Percentiles rank a stretch among this genome's conserved stretches.
phyloP scores from a whole-genome alignment of 2,888 invertebrate species.

The Bombyx huttoni region DNA sequence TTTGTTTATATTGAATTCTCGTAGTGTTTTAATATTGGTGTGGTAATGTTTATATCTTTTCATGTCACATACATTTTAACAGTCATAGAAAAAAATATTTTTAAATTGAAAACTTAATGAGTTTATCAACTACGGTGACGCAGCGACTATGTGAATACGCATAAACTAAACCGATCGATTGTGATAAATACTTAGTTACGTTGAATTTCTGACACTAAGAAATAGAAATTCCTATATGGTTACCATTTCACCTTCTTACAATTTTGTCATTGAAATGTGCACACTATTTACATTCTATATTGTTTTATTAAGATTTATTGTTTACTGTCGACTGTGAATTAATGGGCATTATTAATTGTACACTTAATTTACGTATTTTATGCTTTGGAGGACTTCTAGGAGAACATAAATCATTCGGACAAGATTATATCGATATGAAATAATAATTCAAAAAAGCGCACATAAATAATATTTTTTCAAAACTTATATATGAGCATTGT shows the following conservation, averaged over 20 bases:
- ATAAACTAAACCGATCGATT: slow-evolving; percentile 64
- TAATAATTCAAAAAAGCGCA: background rate
- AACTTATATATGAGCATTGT: background rate
- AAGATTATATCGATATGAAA: background rate
- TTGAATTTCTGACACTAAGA: slow-evolving; percentile 6
- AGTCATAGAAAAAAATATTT: slow-evolving; percentile 42
- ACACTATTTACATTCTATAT: slow-evolving; percentile 18
- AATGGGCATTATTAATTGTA: slow-evolving; percentile 51
- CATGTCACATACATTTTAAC: slow-evolving; percentile 56
- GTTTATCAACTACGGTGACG: slow-evolving; percentile 47
- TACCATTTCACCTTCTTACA: slow-evolving; percentile 22
- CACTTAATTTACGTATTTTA: slow-evolving; percentile 21
- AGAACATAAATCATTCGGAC: slow-evolving; percentile 4
- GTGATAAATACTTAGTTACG: slow-evolving; percentile 67
- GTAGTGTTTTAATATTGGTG: slow-evolving; percentile 63
- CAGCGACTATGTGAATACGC: slow-evolving; percentile 51
- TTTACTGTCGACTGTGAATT: slow-evolving; percentile 39
- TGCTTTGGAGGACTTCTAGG: slow-evolving; percentile 21
- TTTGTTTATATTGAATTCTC: slow-evolving; percentile 55
- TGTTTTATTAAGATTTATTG: slow-evolving; percentile 18
- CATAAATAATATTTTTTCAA: background rate
- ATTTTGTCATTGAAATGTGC: slow-evolving; percentile 14
- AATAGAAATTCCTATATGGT: slow-evolving; percentile 5
- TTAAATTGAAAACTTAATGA: slow-evolving; percentile 50
- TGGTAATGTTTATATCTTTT: slow-evolving; percentile 67